Evolutionary conservation across 1,140 invertebrate species (phyloP), one percentile per base, ranked within the genome.

Genomic region (Euwallacea fornicatus): DNA sequence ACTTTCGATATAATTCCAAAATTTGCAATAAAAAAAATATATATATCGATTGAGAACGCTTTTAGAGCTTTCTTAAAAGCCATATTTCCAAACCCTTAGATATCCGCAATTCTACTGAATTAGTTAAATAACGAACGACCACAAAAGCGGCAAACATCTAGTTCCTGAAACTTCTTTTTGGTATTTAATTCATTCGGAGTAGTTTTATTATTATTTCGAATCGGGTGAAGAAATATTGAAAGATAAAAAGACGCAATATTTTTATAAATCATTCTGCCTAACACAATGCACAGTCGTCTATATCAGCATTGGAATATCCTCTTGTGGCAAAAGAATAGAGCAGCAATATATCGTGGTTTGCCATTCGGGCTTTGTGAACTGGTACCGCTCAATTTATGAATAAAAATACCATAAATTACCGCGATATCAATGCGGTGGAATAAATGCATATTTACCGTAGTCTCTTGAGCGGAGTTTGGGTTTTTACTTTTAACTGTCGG

Each of bases 381-480:
- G 62, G 73, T 75, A 76, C 73, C 70, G 74, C 62, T 76, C 75
- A 76, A 76, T 76, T 76, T 77, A 75, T 76, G 76, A 77, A 77
- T 77, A 77, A 77, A 77, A 76, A 77, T 77, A 77, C 73, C 75
- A 74, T 76, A 76, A 77, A 74, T 76, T 74, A 75, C 64, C 53
- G 47, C 62, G 71, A 74, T 77, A 77, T 77, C 74, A 76, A 76
- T 77, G 72, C 72, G 66, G 63, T 54, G 72, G 73, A 77, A 76
- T 76, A 77, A 77, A 77, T 75, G 75, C 72, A 76, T 73, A 76
- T 76, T 77, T 76, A 76, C 71, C 46, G 13, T 50, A 63, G 46
- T 71, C 69, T 65, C 33, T 71, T 71, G 55, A 68, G 56, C 62
- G 56, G 66, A 65, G 63, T 60, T 61, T 42, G 47, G 56, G 55